phyloP scores from a whole-genome alignment of 1,140 invertebrate species.

The Trachelipus rathkii region DNA sequence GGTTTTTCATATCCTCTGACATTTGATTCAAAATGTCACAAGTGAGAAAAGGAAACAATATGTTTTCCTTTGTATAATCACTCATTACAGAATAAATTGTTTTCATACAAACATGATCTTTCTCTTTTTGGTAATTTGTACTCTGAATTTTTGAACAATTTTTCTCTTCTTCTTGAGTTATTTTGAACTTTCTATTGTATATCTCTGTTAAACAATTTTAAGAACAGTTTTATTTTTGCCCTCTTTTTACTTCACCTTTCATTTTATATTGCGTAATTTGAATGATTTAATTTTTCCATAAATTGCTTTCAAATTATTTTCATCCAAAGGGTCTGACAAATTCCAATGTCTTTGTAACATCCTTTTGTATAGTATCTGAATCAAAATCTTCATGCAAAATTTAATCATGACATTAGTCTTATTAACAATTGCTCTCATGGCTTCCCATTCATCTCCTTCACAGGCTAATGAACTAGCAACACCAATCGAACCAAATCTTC shows the following conservation, averaged over 20 bases:
- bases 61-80: too few relatives aligned
- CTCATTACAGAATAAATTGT: too few relatives aligned
- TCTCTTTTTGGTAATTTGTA: too few relatives aligned
- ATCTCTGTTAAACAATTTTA: too few relatives aligned
- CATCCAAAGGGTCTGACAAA: constrained; percentile 10
- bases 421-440: constrained; percentile 35
- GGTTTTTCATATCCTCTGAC: neutral
- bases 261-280: neutral
- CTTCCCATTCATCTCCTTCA: constrained; percentile 55
- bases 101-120: too few relatives aligned
- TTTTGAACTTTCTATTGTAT: too few relatives aligned
- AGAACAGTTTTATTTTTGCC: too few relatives aligned
- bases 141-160: too few relatives aligned
- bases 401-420: constrained; percentile 28
- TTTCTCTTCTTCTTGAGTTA: too few relatives aligned
- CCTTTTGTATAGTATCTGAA: constrained; percentile 12
- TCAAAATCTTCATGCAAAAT: constrained; percentile 21
- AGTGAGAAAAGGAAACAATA: too few relatives aligned
- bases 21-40: neutral
- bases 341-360: constrained; percentile 21
- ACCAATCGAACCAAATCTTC: constrained; percentile 77
- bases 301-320: constrained; percentile 13
- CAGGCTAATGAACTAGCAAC: constrained; percentile 64
- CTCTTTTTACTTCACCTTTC: too few relatives aligned
- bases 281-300: constrained; percentile 6